phyloP scores from a whole-genome alignment of 2,113 vertebrate genomes.

The Thoracochromis brauschi region DNA sequence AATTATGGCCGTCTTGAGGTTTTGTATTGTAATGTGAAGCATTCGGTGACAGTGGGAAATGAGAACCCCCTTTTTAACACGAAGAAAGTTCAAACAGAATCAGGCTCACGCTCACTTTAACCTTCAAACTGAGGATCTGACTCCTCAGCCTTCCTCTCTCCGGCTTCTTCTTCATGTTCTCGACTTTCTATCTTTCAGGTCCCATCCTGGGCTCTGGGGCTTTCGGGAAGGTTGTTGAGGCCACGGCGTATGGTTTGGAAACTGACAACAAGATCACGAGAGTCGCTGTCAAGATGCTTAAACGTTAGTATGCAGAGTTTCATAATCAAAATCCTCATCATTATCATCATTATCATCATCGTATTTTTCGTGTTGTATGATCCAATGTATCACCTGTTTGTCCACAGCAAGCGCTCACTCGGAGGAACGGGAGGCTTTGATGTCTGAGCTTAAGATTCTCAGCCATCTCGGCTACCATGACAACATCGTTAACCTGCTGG shows the following conservation, averaged over 20 bases:
- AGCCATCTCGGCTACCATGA: conserved; percentile 90
- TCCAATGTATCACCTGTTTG: not conserved
- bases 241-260: conserved; percentile 86
- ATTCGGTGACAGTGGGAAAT: not conserved
- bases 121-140: not conserved
- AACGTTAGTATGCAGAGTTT: conserved; percentile 74
- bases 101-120: not conserved
- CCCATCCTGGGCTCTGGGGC: conserved; percentile 91
- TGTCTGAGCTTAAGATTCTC: conserved; percentile 98
- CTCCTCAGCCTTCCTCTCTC: not conserved
- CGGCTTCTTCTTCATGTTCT: not conserved
- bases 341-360: not conserved
- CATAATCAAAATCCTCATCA: not conserved
- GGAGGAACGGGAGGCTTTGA: conserved; percentile 90
- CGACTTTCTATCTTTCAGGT: conserved; percentile 61
- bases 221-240: conserved; percentile 94
- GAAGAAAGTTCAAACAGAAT: not conserved
- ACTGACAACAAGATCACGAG: conserved; percentile 76
- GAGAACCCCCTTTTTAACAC: not conserved
- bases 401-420: conserved; percentile 82
- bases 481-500: conserved; percentile 94
- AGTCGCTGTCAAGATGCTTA: conserved; percentile 99
- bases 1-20: fast-evolving
- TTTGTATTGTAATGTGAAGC: not conserved
- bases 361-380: not conserved